phyloP scores from a whole-genome alignment of 2,797 vertebrate genomes.

The Pteropus rufus region DNA sequence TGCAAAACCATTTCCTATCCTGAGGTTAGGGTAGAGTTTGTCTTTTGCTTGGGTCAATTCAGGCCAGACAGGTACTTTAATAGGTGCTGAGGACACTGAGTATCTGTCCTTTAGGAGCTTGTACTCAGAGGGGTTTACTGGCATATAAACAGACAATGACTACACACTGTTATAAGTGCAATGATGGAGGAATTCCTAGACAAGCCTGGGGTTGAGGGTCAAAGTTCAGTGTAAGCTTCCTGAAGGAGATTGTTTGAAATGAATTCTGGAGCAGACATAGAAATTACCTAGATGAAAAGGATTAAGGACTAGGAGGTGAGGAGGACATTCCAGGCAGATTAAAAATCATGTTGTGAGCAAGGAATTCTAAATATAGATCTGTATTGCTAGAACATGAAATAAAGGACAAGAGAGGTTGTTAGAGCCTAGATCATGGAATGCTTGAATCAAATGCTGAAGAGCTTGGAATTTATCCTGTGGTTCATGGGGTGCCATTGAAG shows the following conservation, averaged over 20 bases:
- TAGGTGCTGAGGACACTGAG: background rate
- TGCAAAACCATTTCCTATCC: background rate
- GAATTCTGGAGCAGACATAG: background rate
- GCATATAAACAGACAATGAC: background rate
- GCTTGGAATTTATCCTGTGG: background rate
- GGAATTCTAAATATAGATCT: background rate
- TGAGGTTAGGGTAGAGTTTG: background rate
- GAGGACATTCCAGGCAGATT: background rate
- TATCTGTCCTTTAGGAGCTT: background rate
- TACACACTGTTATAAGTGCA: background rate
- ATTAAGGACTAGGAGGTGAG: background rate
- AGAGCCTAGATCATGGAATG: background rate
- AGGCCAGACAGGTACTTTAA: background rate
- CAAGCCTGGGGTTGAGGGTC: background rate
- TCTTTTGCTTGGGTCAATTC: background rate
- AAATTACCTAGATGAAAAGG: background rate
- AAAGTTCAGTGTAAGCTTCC: background rate
- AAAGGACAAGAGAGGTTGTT: background rate
- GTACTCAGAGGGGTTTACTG: background rate
- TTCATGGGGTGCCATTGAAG: background rate
- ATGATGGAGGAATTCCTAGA: background rate
- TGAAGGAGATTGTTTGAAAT: background rate
- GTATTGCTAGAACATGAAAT: background rate
- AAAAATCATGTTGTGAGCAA: background rate
- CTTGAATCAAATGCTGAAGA: background rate